These are phyloP conservation scores for Drosophila chauvacae DNA, from an alignment of 1,140 invertebrate genomes.

Conservation along the genomic window DNA sequence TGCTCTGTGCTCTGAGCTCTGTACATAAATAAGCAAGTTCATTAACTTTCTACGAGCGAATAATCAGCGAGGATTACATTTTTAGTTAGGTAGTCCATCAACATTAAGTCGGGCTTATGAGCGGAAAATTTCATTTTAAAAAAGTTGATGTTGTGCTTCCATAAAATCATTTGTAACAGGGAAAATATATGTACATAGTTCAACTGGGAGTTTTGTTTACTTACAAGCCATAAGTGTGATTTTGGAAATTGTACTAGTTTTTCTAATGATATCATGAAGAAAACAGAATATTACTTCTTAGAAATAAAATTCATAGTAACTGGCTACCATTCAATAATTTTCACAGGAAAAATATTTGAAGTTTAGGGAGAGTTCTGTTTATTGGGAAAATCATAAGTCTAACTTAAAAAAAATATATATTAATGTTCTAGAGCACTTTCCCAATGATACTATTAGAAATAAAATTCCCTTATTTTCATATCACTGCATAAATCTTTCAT, in stretches of 20 bases:
- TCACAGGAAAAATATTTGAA: too few relatives aligned
- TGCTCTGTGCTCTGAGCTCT: constrained; percentile 2
- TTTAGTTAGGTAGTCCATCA: constrained; percentile 18
- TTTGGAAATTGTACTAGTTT: too few relatives aligned
- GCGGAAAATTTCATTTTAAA: constrained; percentile 12
- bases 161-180: background rate
- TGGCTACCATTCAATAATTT: too few relatives aligned
- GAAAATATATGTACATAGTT: too few relatives aligned
- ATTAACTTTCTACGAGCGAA: constrained; percentile 25
- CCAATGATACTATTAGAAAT: background rate
- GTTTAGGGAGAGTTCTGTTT: too few relatives aligned
- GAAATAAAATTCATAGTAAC: too few relatives aligned
- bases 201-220: background rate
- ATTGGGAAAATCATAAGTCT: too few relatives aligned
- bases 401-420: too few relatives aligned
- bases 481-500: background rate
- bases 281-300: too few relatives aligned
- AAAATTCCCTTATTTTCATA: background rate
- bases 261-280: too few relatives aligned
- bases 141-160: background rate
- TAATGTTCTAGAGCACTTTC: too few relatives aligned
- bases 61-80: constrained; percentile 23
- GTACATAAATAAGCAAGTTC: constrained; percentile 27
- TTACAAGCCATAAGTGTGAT: too few relatives aligned
- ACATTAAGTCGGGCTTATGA: constrained; percentile 14